Evolutionary conservation across 2,113 vertebrate genomes (phyloP).

Genomic region (Oncorhynchus masou): DNA sequence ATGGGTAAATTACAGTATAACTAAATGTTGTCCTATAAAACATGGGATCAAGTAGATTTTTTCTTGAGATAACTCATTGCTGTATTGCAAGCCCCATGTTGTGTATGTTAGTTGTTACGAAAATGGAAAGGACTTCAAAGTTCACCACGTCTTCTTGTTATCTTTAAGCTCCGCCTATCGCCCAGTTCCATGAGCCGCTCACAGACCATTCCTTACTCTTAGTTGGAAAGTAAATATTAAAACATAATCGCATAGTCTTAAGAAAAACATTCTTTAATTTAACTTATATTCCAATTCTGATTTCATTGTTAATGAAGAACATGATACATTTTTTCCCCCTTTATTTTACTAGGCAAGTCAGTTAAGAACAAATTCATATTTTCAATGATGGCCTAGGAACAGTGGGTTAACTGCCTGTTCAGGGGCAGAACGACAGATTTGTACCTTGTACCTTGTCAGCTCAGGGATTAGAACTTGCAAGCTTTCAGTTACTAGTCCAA

Average conservation of each 20-base stretch:
- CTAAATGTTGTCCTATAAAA: background rate
- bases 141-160: slow-evolving; percentile 28
- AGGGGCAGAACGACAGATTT: too few species aligned
- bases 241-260: slow-evolving; percentile 29
- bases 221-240: slow-evolving; percentile 58
- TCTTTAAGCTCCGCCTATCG: slow-evolving; percentile 25
- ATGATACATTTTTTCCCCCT: too few species aligned
- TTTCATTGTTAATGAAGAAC: slow-evolving; percentile 45
- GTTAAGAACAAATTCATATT: too few species aligned
- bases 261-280: slow-evolving; percentile 55
- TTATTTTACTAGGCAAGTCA: too few species aligned
- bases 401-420: too few species aligned
- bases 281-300: slow-evolving; percentile 51
- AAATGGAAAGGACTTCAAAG: slow-evolving; percentile 32
- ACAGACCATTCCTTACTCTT: slow-evolving; percentile 9
- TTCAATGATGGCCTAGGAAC: too few species aligned
- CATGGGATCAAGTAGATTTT: slow-evolving; percentile 26
- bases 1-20: too few species aligned
- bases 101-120: slow-evolving; percentile 44
- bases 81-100: slow-evolving; percentile 26
- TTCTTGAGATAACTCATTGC: slow-evolving; percentile 8
- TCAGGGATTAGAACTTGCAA: too few species aligned
- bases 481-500: too few species aligned
- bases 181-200: slow-evolving; percentile 7
- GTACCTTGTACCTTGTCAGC: too few species aligned